A percentile compares a stretch with the other conserved stretches of the same genome.
Evolutionary conservation across 2,113 vertebrate genomes (phyloP).

Genomic region (Pyxicephalus adspersus): DNA sequence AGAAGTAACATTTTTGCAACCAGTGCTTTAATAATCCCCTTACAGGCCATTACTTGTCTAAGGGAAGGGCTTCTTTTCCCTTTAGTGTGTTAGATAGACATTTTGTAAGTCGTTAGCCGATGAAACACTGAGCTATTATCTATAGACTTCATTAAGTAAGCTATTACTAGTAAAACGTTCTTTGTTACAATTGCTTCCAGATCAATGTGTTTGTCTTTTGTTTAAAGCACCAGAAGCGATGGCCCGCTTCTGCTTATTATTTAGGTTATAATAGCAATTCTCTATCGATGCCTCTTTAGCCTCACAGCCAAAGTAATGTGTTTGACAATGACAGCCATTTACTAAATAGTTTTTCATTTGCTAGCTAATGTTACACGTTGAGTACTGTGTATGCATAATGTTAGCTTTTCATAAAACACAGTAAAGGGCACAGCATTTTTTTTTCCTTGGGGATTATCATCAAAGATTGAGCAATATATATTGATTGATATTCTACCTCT

Average conservation of each 20-base stretch:
- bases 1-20: neutral
- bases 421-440: too few relatives aligned
- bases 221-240: conserved; percentile 7
- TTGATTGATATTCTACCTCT: too few relatives aligned
- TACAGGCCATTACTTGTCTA: neutral
- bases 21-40: neutral
- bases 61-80: neutral
- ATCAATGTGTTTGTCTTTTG: neutral
- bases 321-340: too few relatives aligned
- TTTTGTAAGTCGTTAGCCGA: conserved; percentile 12
- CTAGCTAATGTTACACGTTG: too few relatives aligned
- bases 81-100: neutral
- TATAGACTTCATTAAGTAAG: conserved; percentile 26
- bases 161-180: conserved; percentile 4
- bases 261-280: neutral
- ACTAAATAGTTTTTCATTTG: too few relatives aligned
- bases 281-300: neutral
- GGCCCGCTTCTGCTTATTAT: neutral
- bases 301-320: too few relatives aligned
- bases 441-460: too few relatives aligned
- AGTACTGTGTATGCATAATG: too few relatives aligned
- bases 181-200: conserved; percentile 1
- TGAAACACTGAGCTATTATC: conserved; percentile 1
- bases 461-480: too few relatives aligned
- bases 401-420: too few relatives aligned